Evolutionary conservation across 2,113 vertebrate species (phyloP).

Genomic region (Tylochromis polylepis): DNA sequence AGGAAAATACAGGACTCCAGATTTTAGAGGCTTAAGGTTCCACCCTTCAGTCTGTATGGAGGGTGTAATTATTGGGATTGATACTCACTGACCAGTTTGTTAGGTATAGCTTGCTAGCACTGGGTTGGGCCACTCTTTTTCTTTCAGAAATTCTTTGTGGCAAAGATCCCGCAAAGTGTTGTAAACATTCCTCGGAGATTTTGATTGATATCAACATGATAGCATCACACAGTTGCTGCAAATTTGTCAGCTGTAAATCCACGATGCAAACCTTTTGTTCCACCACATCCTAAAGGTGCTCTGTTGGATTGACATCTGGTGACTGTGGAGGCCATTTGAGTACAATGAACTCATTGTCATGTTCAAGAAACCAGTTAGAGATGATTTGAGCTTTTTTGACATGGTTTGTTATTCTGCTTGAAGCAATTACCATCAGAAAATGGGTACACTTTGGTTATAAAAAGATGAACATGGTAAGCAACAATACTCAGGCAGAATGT

Average conservation of each 20-base stretch:
- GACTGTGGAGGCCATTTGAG: not conserved
- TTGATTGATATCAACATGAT: too few relatives aligned
- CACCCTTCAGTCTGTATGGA: not conserved
- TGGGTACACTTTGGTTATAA: not conserved
- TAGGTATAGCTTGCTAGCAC: not conserved
- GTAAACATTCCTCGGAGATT: too few relatives aligned
- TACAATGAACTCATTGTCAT: not conserved
- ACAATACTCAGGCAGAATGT: not conserved
- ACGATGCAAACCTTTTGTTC: not conserved
- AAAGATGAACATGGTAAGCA: not conserved
- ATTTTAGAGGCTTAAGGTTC: not conserved
- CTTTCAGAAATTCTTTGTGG: not conserved
- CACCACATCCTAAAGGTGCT: not conserved
- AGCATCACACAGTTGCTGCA: not conserved
- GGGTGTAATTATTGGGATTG: not conserved
- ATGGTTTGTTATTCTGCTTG: not conserved
- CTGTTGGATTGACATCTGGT: not conserved
- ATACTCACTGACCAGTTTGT: not conserved
- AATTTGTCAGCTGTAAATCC: not conserved
- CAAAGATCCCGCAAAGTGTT: not conserved
- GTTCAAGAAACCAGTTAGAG: not conserved
- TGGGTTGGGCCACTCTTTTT: not conserved
- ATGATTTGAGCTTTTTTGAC: not conserved
- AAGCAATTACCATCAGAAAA: not conserved
- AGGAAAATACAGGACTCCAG: not conserved